A percentile compares a stretch with the other conserved stretches of the same genome.
phyloP scores from a whole-genome alignment of 1,140 invertebrate species.

The Leptoteleia sp. region DNA sequence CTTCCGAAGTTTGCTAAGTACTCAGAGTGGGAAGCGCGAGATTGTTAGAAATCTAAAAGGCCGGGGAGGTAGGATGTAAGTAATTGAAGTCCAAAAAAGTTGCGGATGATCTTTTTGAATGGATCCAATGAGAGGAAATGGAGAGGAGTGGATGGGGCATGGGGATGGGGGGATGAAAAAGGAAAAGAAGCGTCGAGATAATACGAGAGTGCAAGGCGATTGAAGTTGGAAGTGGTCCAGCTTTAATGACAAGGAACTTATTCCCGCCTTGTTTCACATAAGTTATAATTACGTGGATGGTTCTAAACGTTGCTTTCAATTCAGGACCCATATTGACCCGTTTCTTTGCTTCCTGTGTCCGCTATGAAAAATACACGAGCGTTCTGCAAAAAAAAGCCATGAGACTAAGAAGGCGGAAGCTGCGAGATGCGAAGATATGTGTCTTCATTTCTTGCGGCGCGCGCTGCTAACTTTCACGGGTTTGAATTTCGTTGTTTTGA shows the following conservation, averaged over 20 bases:
- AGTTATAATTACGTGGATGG: slow-evolving; percentile 61
- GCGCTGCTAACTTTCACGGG: slow-evolving; percentile 21
- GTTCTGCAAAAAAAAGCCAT: slow-evolving; percentile 2
- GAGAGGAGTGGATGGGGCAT: too few species aligned
- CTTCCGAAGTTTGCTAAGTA: slow-evolving; percentile 57
- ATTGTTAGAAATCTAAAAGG: slow-evolving; percentile 55
- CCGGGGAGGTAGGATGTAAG: slow-evolving; percentile 41
- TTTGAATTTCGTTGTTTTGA: slow-evolving; percentile 23
- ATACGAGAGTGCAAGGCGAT: slow-evolving; percentile 57
- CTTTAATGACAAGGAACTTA: slow-evolving; percentile 66
- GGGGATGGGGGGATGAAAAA: slow-evolving; percentile 22
- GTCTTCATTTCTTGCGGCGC: slow-evolving; percentile 49
- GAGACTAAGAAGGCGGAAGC: slow-evolving; percentile 16
- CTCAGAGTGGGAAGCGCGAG: slow-evolving; percentile 44
- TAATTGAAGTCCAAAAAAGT: slow-evolving; percentile 65
- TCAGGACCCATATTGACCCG: slow-evolving; percentile 44
- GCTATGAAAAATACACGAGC: slow-evolving; percentile 50
- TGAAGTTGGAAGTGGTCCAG: slow-evolving; percentile 64
- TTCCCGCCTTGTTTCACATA: slow-evolving; percentile 63
- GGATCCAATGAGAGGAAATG: slow-evolving; percentile 54
- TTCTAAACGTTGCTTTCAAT: slow-evolving; percentile 60
- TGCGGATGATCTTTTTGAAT: slow-evolving; percentile 61
- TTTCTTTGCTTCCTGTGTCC: slow-evolving; percentile 25
- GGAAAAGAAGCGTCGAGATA: slow-evolving; percentile 49
- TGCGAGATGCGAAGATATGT: slow-evolving; percentile 33